Conservation (phyloP, 2,113 vertebrate species). For the Amblyornis subalaris region DNA sequence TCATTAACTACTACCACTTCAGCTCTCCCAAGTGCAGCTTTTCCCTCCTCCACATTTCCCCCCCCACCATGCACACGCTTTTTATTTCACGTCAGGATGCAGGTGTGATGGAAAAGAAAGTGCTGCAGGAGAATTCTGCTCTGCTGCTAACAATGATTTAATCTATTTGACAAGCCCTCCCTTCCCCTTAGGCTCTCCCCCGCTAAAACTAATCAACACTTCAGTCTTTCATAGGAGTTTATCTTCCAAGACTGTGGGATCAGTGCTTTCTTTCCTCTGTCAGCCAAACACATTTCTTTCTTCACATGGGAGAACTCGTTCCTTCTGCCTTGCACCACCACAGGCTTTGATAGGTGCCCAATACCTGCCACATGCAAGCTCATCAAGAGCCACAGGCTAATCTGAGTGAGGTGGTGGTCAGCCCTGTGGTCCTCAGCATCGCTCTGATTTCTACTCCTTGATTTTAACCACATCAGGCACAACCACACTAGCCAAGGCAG, state of each 20-base stretch:
- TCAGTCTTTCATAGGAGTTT: neutral
- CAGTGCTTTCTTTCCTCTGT: neutral
- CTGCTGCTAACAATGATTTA: constrained; percentile 22
- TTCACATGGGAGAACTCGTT: neutral
- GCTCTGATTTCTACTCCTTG: neutral
- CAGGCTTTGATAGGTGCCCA: neutral
- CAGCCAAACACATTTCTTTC: neutral
- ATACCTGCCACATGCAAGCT: neutral
- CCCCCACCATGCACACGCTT: neutral
- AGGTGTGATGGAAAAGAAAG: constrained; percentile 52
- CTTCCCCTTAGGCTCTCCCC: neutral
- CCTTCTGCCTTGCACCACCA: neutral
- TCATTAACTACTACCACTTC: neutral
- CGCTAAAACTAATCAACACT: neutral
- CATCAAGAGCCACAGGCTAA: fast-evolving
- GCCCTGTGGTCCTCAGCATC: neutral
- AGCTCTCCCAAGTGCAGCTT: neutral
- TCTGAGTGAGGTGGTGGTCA: neutral
- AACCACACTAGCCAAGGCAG: neutral
- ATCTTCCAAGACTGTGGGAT: neutral
- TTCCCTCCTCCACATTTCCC: neutral
- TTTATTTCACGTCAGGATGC: constrained; percentile 41
- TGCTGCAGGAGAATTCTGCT: constrained; percentile 29
- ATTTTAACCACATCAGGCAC: neutral
- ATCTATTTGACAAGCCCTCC: neutral